phyloP scores from a whole-genome alignment of 1,140 invertebrate genomes.

The Drosophila pectinifera region DNA sequence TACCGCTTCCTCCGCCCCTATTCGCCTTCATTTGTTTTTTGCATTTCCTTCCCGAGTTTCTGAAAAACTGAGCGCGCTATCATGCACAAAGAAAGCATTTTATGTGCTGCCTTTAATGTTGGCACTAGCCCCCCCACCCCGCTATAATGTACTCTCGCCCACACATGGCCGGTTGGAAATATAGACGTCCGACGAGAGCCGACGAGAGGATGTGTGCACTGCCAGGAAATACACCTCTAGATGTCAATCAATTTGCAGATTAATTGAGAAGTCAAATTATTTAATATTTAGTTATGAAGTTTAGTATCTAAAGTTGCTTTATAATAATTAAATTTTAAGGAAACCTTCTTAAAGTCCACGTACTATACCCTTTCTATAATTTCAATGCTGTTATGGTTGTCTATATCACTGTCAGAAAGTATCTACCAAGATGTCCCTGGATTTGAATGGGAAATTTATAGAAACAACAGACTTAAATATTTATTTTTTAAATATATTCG shows the following conservation, averaged over 20 bases:
- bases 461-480: no score
- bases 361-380: background rate
- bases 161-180: conserved; percentile 12
- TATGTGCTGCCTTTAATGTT: conserved; percentile 77
- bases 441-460: no score
- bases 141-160: conserved; percentile 70
- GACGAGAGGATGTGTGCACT: conserved; percentile 22
- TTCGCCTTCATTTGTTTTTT: conserved; percentile 76
- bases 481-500: no score
- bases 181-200: conserved; percentile 9
- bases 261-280: background rate
- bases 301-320: background rate
- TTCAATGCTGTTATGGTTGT: no score
- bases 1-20: conserved; percentile 42
- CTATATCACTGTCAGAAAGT: no score
- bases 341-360: background rate
- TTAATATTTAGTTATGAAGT: background rate
- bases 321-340: background rate
- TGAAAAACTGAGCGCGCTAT: conserved; percentile 50
- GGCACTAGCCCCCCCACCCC: conserved; percentile 65
- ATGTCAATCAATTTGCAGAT: no score
- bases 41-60: conserved; percentile 29
- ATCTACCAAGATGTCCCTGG: no score
- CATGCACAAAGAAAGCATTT: conserved; percentile 76
- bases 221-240: background rate